phyloP scores from a whole-genome alignment of 2,888 invertebrate genomes.

The Tanypteryx hageni region DNA sequence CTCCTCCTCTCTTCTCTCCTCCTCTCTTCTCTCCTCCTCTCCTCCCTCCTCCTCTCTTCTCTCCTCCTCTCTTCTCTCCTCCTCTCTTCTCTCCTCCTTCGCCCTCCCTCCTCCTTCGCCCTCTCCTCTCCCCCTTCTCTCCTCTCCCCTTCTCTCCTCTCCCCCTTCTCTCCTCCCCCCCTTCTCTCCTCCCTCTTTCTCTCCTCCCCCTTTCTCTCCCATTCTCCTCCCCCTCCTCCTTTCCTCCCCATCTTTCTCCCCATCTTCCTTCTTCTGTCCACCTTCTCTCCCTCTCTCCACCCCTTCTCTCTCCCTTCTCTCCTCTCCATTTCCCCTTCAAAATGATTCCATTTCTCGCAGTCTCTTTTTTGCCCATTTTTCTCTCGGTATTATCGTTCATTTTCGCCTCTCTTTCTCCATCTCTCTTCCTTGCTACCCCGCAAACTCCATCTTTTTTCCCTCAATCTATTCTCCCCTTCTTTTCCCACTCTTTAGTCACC shows the following conservation, averaged over 20 bases:
- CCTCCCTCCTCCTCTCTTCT: too few relatives aligned
- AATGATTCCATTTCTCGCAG: background rate
- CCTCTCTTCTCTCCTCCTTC: too few relatives aligned
- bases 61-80: too few relatives aligned
- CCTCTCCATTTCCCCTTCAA: background rate
- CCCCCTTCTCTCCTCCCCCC: too few relatives aligned
- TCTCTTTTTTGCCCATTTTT: background rate
- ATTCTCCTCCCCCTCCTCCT: background rate
- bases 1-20: too few relatives aligned
- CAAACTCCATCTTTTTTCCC: background rate
- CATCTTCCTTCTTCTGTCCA: background rate
- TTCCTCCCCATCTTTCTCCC: background rate
- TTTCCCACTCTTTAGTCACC: too few relatives aligned
- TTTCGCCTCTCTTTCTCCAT: background rate
- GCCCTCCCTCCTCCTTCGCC: too few relatives aligned
- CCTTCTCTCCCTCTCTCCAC: too few relatives aligned
- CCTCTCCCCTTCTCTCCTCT: too few relatives aligned
- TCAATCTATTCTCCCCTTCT: background rate
- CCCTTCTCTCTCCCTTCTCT: background rate
- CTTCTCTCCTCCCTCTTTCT: too few relatives aligned
- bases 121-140: too few relatives aligned
- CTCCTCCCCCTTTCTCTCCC: background rate
- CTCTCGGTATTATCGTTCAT: background rate
- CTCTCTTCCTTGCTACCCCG: background rate
- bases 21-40: too few relatives aligned